phyloP scores from a whole-genome alignment of 2,888 invertebrate species.

The Drosophila nigritarsus region DNA sequence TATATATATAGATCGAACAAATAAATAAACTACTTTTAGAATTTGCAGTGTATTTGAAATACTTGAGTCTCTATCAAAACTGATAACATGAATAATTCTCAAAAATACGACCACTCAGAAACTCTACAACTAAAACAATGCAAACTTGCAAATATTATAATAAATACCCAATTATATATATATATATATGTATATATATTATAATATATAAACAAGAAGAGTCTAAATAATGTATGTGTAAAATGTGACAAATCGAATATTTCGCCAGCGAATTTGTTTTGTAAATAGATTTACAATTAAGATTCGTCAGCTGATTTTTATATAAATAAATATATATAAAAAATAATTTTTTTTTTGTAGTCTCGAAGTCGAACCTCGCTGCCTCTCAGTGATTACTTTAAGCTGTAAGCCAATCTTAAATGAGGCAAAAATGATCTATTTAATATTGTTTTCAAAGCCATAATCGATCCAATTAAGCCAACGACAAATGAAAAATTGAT shows the following conservation, averaged over 20 bases:
- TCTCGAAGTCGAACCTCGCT: slow-evolving; percentile 81
- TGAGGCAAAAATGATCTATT: slow-evolving; percentile 27
- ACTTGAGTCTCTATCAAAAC: slow-evolving; percentile 73
- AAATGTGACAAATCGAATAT: slow-evolving; percentile 54
- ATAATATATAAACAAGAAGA: slow-evolving; percentile 15
- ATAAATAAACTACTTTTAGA: slow-evolving; percentile 7
- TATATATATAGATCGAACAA: slow-evolving; percentile 10
- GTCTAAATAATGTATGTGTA: slow-evolving; percentile 35
- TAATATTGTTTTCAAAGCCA: slow-evolving; percentile 37
- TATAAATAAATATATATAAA: slow-evolving; percentile 5
- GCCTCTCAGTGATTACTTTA: slow-evolving; percentile 83
- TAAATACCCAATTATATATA: not conserved
- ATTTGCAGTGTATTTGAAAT: slow-evolving; percentile 48
- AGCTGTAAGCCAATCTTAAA: slow-evolving; percentile 48
- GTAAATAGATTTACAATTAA: slow-evolving; percentile 53
- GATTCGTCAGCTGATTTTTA: slow-evolving; percentile 22
- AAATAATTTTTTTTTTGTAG: slow-evolving; percentile 18
- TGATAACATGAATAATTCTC: slow-evolving; percentile 64
- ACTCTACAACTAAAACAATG: slow-evolving; percentile 25
- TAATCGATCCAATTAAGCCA: slow-evolving; percentile 49
- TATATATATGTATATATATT: not conserved
- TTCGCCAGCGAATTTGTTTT: slow-evolving; percentile 49
- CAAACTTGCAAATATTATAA: slow-evolving; percentile 61
- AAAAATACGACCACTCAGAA: slow-evolving; percentile 66
- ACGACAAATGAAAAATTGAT: slow-evolving; percentile 46